Evolutionary conservation across 2,888 invertebrate genomes (phyloP), one percentile per base, ranked within the genome.

Genomic region (Gymnoscelis rufifasciata): DNA sequence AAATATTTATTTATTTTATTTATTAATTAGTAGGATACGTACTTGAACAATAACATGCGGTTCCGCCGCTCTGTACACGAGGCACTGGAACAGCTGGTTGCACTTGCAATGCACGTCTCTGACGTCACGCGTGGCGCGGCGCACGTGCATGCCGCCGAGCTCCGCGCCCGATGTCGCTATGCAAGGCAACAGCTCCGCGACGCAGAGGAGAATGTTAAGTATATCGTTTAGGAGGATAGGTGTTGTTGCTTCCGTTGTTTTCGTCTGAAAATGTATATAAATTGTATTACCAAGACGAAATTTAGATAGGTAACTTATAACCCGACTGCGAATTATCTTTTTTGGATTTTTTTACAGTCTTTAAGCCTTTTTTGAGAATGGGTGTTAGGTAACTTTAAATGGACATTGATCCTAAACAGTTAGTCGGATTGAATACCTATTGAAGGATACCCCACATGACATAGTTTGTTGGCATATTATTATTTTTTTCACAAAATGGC

Each of bases 31-130:
- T 4, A 23, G 23, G 23, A 8, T 7, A n/a, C 26, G 36, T 63
- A 94, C 95, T 90, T 95, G 95, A 70, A 93, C 92, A 27, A 95
- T 83, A 53, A 91, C 90, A 63, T 94, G 93, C 30, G 95, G 76
- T 0, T 94, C 92, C 7, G 93, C 92, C 0, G 94, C 95, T 50
- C 95, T 90, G 36, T 94, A 86, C 7, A 95, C 78, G 8, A 95
- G 83, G 51, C 94, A 94, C 52, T 92, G 90, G 59, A 94, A 91
- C 36, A 96, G 80, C 63, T 95, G 93, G 58, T 93, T 92, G 71
- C 95, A 95, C 70, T 96, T 96, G 0, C 94, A 91, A 66, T 96
- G 95, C 8, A 95, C 92, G 59, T 95, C 95, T 35, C 94, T 87
- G n/a, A 94, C 90, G 39, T 93, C 92, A 54, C 94, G 90, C 7